Evolutionary conservation across 2,113 vertebrate species (phyloP), one percentile per base, ranked within the genome.

Genomic region (Deroptyus accipitrinus): DNA sequence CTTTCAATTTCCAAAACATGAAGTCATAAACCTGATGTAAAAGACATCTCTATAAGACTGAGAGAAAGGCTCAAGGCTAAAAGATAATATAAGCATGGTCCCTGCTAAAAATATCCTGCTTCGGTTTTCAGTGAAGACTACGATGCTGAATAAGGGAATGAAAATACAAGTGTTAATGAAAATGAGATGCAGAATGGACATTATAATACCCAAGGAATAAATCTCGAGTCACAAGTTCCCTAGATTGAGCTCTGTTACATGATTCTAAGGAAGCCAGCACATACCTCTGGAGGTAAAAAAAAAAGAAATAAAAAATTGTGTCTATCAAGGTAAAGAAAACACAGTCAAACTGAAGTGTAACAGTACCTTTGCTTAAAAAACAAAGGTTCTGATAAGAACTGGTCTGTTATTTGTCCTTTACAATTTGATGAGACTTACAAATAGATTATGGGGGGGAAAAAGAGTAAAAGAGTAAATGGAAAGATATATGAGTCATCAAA

Each of bases 141-240:
- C 10, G 39, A 80, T 54, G 55, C 11, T 70, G 49, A 59, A 64
- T 41, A 64, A 54, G 27, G 16, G 16, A 54, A 69, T 6, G 69
- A 55, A 81, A 39, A 39, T 25, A 28, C 5, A 79, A 70, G 24
- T 27, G 24, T 52, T 66, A 90, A 44, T 52, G 42, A 75, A 91
- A 83, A 75, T 35, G 31, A 59, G 22, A 54, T 30, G 74, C 18
- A 46, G 28, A 74, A 63, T 22, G 28, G 37, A 57, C 62, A 59
- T 64, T 46, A 16, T 15, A 63, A 74, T 31, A 55, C 9, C 37
- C 11, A 4, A 74, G 28, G 25, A 83, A 87, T 33, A 69, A 79
- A 74, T 52, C 20, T 17, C 0, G 0, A 44, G 27, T 74, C 7
- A 67, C 28, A 61, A 27, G 3, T 0, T 6, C 17, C 25, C 16